phyloP scores from a whole-genome alignment of 2,113 vertebrate genomes.

The Typhlomys cinereus region DNA sequence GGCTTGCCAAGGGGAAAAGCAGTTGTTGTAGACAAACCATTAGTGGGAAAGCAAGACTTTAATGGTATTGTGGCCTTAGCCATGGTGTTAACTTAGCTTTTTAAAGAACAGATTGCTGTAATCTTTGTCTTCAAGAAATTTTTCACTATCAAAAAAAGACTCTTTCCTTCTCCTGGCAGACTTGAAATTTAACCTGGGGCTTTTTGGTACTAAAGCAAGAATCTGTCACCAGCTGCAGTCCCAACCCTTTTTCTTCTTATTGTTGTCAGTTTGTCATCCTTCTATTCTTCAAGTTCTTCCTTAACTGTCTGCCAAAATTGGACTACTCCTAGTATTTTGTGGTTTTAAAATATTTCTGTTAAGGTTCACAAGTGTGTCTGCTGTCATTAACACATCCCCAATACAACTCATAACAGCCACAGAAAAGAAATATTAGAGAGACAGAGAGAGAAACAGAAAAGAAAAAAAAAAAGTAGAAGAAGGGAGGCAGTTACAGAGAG shows the following conservation, averaged over 20 bases:
- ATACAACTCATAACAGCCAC: background rate
- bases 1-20: background rate
- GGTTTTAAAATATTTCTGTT: background rate
- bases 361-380: background rate
- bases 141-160: constrained; percentile 19
- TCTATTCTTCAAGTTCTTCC: constrained; percentile 22
- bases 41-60: background rate
- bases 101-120: background rate
- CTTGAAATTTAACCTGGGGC: no score
- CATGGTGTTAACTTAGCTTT: background rate
- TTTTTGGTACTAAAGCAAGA: no score
- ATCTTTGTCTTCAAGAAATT: constrained; percentile 11
- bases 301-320: background rate
- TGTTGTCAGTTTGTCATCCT: background rate
- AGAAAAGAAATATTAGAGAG: background rate
- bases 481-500: background rate
- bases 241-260: no score
- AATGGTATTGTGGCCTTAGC: background rate
- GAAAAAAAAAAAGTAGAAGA: no score
- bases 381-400: background rate
- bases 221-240: no score
- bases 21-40: background rate
- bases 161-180: no score
- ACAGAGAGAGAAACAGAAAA: no score
- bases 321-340: background rate